These are phyloP conservation scores for Timema podura DNA, from an alignment of 2,888 invertebrate genomes.

Conservation along the genomic window DNA sequence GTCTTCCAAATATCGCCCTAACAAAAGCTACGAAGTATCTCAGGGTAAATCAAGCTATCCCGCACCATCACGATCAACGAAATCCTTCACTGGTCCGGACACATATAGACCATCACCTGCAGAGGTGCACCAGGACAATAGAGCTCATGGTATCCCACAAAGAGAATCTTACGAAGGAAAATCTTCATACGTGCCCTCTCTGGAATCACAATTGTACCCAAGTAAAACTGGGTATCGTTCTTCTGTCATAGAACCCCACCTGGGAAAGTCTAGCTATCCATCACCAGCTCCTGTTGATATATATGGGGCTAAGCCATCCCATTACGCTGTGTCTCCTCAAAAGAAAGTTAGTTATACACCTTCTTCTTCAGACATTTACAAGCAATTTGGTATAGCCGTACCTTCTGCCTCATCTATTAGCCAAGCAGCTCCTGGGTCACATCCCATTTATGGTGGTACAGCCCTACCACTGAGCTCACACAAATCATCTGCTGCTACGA, in stretches of 20 bases:
- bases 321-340: neutral
- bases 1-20: neutral
- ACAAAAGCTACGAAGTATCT: slow-evolving; percentile 6
- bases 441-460: neutral
- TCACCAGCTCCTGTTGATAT: slow-evolving; percentile 42
- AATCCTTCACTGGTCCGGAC: neutral
- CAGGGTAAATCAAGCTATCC: slow-evolving; percentile 26
- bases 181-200: neutral
- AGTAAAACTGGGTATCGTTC: slow-evolving; percentile 19
- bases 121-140: neutral
- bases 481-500: slow-evolving; percentile 15
- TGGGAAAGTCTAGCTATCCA: slow-evolving; percentile 37
- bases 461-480: neutral
- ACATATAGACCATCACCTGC: neutral
- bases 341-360: slow-evolving; percentile 27
- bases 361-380: slow-evolving; percentile 38
- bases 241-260: slow-evolving; percentile 13
- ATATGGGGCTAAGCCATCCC: slow-evolving; percentile 26
- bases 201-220: slow-evolving; percentile 14
- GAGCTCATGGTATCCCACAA: neutral
- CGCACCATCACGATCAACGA: slow-evolving; percentile 3
- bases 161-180: neutral
- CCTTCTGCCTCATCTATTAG: neutral
- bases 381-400: slow-evolving; percentile 22
- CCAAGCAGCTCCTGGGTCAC: neutral